Evolutionary conservation across 2,113 vertebrate genomes (phyloP), one percentile per base, ranked within the genome.

Genomic region (Hypocryptadius cinnamomeus): DNA sequence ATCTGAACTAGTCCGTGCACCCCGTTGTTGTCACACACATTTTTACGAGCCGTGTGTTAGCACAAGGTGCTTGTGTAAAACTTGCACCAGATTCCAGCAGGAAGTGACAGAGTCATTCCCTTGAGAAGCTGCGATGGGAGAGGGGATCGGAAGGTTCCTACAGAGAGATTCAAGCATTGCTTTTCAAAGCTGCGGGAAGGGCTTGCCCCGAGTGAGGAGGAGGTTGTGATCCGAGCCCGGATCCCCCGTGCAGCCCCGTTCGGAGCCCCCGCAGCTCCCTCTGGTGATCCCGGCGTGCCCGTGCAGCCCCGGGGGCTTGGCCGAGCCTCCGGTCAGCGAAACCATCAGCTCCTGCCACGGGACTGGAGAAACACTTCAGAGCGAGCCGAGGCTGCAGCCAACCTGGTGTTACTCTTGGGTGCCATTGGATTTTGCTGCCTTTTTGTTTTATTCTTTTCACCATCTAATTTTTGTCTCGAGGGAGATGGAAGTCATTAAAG

Each of bases 211-310:
- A 4, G 22, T 23, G n/a, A n/a, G n/a, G n/a, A 14, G 66, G 42
- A 71, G 63, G 35, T 10, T 13, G 39, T 11, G 90, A 20, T 77
- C n/a, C 61, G 53, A 68, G 28, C n/a, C 79, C 81, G 1, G 15
- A 5, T 76, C 5, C 59, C 31, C n/a, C 35, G 20, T 16, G 61
- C 50, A 22, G 28, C 66, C 56, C 64, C 70, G 33, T 37, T 50
- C 13, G 30, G 87, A 96, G 93, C 96, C 96, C 88, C 90, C 89
- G 96, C 92, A 96, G 96, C 96, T 95, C 96, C 96, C 96, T 96
- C 96, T 96, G 93, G 61, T 93, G 96, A 77, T 83, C 47, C 92
- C 30, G 15, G 40, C 59, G 9, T 50, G 93, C 85, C 83, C 83
- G 66, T 91, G 96, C 96, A 96, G 85, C 76, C 11, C 22, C 60